Evolutionary conservation across 2,888 invertebrate species (phyloP), one percentile per base, ranked within the genome.

Genomic region (Cephus pygmeus): DNA sequence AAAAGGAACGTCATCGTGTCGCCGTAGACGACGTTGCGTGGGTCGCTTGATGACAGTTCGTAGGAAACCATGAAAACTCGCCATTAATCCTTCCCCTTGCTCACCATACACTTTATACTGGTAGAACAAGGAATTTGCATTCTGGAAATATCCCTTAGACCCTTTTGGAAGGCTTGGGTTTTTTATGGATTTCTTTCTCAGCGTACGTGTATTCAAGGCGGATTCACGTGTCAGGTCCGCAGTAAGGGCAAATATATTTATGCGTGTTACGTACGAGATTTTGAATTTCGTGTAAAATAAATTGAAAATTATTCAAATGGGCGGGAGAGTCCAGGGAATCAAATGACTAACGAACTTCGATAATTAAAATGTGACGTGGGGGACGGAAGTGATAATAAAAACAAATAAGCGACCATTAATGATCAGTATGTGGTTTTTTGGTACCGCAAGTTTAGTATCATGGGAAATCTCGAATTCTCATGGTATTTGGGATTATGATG

Each of bases 341-440:
- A 73, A 78, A 73, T 56, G 31, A 34, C 76, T 78, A 76, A 78
- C 78, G 78, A 78, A 76, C 78, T 69, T 30, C 73, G 34, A 34
- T 73, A 78, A 78, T 76, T 77, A 73, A 15, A 69, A 35, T 23
- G 78, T 31, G 30, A 73, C 78, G 73, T 12, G n/a, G n/a, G 36
- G 71, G 56, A 15, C 9, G 0, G 56, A 23, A 56, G 23, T 9
- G 56, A 23, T 23, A 56, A 56, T 6, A 9, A 2, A 56, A 56
- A 23, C 56, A 56, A 56, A 56, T 56, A 23, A 23, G 56, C 9
- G 56, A 56, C 23, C 23, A 3, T 23, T 6, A 40, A 56, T 2
- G 23, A 9, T 56, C 1, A 56, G 1, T 15, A 56, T 56, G 9
- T 23, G 2, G 9, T 9, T 56, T 15, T 23, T 23, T 2, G 23